Percentiles rank a stretch among this genome's conserved stretches.
phyloP scores from a whole-genome alignment of 2,797 vertebrate species.

The Lepilemur ruficaudatus region DNA sequence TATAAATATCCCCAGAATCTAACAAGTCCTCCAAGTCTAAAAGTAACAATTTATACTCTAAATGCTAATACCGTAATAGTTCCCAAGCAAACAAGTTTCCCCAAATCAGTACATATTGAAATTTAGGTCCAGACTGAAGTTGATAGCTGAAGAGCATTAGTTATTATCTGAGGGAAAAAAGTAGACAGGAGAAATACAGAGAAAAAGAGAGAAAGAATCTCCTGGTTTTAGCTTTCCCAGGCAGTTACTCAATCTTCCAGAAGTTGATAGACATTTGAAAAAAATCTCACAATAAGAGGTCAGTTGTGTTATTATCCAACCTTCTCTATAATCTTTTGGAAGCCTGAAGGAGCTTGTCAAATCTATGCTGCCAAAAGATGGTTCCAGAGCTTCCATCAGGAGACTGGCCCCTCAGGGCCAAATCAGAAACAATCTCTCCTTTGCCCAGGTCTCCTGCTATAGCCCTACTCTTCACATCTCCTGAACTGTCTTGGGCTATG shows the following conservation, averaged over 20 bases:
- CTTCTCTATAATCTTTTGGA: neutral
- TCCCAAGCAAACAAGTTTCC: neutral
- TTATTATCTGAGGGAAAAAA: neutral
- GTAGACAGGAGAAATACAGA: neutral
- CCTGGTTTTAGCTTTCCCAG: neutral
- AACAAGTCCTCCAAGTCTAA: neutral
- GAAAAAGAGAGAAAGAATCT: neutral
- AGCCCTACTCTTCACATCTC: neutral
- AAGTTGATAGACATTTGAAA: neutral
- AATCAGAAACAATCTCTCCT: neutral
- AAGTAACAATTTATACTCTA: neutral
- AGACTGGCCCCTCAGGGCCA: neutral
- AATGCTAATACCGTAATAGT: neutral
- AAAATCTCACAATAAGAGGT: neutral
- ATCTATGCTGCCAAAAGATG: neutral
- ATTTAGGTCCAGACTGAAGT: neutral
- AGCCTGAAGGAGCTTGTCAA: neutral
- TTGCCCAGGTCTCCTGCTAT: neutral
- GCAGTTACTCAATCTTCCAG: neutral
- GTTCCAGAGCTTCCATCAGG: neutral
- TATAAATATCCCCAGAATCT: neutral
- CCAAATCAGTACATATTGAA: neutral
- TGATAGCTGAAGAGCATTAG: neutral
- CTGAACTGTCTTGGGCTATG: neutral
- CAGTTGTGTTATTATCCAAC: neutral